phyloP scores from a whole-genome alignment of 1,140 invertebrate species.

The Aricia agestis region DNA sequence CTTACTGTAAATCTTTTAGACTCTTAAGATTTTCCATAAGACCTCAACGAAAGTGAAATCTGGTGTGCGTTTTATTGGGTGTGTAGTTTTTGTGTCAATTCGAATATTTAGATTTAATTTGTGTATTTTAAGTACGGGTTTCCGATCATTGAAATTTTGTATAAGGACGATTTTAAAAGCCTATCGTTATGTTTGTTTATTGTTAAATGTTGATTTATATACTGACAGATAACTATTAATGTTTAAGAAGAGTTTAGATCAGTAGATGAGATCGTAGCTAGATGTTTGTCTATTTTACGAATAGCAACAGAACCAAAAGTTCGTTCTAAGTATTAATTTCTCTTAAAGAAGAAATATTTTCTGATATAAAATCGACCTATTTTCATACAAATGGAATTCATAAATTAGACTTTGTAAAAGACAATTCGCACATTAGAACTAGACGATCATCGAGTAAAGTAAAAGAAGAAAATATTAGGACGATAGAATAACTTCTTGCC shows the following conservation, averaged over 20 bases:
- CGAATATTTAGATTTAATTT: constrained; percentile 50
- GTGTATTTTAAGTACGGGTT: constrained; percentile 52
- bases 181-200: constrained; percentile 44
- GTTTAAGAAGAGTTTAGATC: constrained; percentile 59
- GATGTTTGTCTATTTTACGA: constrained; percentile 53
- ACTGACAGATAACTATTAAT: constrained; percentile 42
- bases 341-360: constrained; percentile 67
- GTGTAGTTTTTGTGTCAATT: constrained; percentile 45
- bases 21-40: constrained; percentile 42
- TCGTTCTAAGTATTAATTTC: constrained; percentile 57
- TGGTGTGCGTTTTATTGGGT: constrained; percentile 33
- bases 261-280: constrained; percentile 56
- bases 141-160: constrained; percentile 66
- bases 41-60: constrained; percentile 51
- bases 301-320: constrained; percentile 58
- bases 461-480: constrained; percentile 38
- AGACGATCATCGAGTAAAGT: neutral
- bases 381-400: constrained; percentile 66
- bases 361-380: constrained; percentile 68
- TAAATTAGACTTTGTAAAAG: constrained; percentile 58
- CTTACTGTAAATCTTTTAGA: constrained; percentile 61
- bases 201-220: constrained; percentile 47
- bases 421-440: constrained; percentile 61
- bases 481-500: constrained; percentile 31
- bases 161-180: constrained; percentile 52